Evolutionary conservation across 1,140 invertebrate species (phyloP).

Genomic region (Sitobion miscanthi): DNA sequence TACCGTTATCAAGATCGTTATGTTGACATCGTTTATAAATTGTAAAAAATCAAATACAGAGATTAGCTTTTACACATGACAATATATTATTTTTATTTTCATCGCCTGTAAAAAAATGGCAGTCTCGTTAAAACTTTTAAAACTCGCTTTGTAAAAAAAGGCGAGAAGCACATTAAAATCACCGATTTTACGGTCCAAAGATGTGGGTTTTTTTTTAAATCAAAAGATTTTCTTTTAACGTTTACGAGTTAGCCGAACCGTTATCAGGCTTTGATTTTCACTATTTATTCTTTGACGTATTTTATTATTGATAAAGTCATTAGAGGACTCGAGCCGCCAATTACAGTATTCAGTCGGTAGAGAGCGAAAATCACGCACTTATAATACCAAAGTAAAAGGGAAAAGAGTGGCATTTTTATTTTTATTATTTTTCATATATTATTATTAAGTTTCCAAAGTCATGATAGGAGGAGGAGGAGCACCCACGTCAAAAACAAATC

Average conservation of each 20-base stretch:
- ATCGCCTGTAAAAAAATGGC: conserved; percentile 2
- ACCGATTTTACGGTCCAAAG: conserved; percentile 37
- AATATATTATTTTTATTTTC: conserved; percentile 24
- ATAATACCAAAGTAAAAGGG: conserved; percentile 12
- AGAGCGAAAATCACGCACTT: conserved; percentile 41
- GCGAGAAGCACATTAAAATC: conserved; percentile 35
- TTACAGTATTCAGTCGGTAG: conserved; percentile 3
- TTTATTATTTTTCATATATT: conserved; percentile 14
- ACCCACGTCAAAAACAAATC: not conserved
- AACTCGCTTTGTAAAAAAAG: conserved; percentile 39
- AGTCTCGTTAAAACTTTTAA: conserved; percentile 55
- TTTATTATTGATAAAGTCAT: conserved; percentile 55
- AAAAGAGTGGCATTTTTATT: conserved; percentile 34
- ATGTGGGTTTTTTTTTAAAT: conserved; percentile 17
- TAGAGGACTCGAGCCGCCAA: conserved; percentile 38
- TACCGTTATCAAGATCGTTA: too few species aligned
- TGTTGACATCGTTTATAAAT: not conserved
- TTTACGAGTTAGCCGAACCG: conserved; percentile 48
- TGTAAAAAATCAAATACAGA: conserved; percentile 1
- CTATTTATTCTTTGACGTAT: conserved; percentile 16
- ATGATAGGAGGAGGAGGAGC: not conserved
- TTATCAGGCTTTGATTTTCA: conserved; percentile 51
- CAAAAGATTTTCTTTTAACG: conserved; percentile 39
- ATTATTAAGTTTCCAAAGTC: conserved; percentile 42
- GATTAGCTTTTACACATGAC: conserved; percentile 38